These are phyloP conservation scores for Sebastes elongatus DNA, from an alignment of 2,797 vertebrate species.

Conservation along the genomic window DNA sequence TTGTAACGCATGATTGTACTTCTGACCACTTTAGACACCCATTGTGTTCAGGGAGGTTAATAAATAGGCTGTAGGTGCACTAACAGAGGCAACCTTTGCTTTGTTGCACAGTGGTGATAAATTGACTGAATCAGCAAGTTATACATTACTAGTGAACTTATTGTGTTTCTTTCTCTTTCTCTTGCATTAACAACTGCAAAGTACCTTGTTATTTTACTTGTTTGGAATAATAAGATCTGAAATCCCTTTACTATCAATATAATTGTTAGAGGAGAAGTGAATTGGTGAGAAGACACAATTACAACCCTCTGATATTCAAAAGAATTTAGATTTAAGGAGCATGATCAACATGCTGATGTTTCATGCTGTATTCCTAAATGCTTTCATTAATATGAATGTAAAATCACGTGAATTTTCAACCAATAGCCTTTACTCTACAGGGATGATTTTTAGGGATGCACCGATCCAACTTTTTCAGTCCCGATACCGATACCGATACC, in stretches of 20 bases:
- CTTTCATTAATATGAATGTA: neutral
- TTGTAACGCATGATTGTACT: neutral
- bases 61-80: neutral
- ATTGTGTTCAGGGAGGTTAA: slow-evolving; percentile 8
- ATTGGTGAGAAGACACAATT: neutral
- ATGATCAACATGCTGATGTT: neutral
- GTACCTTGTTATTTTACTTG: neutral
- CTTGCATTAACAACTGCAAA: neutral
- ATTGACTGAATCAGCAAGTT: neutral
- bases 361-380: neutral
- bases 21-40: neutral
- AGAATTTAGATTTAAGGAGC: neutral
- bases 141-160: neutral
- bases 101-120: neutral
- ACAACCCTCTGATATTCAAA: neutral
- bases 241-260: neutral
- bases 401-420: neutral
- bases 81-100: slow-evolving; percentile 2
- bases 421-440: neutral
- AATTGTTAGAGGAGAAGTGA: neutral
- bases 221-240: neutral
- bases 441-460: too few species aligned
- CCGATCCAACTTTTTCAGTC: too few species aligned
- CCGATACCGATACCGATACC: too few species aligned
- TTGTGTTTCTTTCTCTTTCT: neutral